These are phyloP conservation scores for Perca schrenkii DNA, from an alignment of 2,113 vertebrate genomes.

Conservation along the genomic window DNA sequence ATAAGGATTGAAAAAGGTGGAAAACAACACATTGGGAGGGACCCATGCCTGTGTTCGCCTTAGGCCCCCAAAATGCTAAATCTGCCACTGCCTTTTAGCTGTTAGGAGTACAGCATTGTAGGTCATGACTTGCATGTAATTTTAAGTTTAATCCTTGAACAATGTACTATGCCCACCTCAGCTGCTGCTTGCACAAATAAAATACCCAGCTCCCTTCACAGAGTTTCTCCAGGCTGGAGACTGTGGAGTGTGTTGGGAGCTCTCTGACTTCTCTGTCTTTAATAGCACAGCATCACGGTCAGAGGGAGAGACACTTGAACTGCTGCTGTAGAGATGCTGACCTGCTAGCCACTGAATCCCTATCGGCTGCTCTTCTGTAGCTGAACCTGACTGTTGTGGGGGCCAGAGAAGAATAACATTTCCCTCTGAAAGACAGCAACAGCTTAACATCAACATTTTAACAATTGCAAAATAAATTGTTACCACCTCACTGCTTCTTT, in stretches of 20 bases:
- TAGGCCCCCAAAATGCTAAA: no score
- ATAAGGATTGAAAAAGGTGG: no score
- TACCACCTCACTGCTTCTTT: neutral
- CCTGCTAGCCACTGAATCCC: neutral
- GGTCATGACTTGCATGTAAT: neutral
- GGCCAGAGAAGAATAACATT: neutral
- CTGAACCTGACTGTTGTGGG: neutral
- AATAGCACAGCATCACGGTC: neutral
- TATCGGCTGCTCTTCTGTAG: neutral
- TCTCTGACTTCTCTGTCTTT: constrained; percentile 13
- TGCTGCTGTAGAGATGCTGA: neutral
- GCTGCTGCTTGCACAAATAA: neutral
- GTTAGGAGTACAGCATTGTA: neutral
- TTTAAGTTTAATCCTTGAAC: constrained; percentile 4
- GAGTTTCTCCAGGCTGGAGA: neutral
- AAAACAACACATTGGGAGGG: no score
- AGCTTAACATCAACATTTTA: neutral
- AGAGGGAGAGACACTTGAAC: neutral
- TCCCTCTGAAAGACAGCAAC: neutral
- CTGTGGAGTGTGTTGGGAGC: neutral
- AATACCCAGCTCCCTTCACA: neutral
- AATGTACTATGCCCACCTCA: neutral
- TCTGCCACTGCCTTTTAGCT: neutral
- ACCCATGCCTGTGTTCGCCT: no score
- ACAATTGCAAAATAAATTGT: neutral